Percentiles rank a stretch among this genome's conserved stretches.
Evolutionary conservation across 1,140 invertebrate species (phyloP).

Genomic region (Babylonia areolata): DNA sequence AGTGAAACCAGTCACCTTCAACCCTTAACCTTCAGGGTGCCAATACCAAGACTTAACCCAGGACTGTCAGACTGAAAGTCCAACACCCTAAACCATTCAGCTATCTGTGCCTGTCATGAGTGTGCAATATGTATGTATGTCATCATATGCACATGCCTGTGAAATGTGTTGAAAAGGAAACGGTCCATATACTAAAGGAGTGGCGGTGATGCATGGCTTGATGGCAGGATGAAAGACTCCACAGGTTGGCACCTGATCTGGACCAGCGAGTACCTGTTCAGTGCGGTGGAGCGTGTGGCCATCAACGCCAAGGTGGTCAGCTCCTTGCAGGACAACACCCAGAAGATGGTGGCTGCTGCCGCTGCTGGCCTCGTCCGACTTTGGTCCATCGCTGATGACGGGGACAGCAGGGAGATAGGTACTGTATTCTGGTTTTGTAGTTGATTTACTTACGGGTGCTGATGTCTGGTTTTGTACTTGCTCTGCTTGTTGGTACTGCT

Average conservation of each 20-base stretch:
- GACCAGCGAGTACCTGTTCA: constrained; percentile 93
- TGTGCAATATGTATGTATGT: neutral
- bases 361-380: constrained; percentile 88
- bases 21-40: too few species aligned
- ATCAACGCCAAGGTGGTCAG: constrained; percentile 93
- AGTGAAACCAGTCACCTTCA: too few species aligned
- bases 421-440: neutral
- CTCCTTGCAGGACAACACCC: constrained; percentile 76
- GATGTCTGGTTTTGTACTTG: too few species aligned
- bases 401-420: constrained; percentile 87
- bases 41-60: too few species aligned
- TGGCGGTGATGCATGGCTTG: neutral
- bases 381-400: constrained; percentile 92
- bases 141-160: too few species aligned
- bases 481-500: too few species aligned
- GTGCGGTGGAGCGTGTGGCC: constrained; percentile 92
- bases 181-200: too few species aligned
- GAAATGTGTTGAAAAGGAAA: neutral
- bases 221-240: constrained; percentile 90
- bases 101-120: too few species aligned
- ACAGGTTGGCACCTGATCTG: constrained; percentile 97
- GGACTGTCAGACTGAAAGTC: too few species aligned
- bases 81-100: too few species aligned
- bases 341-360: constrained; percentile 93
- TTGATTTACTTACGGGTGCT: neutral